Percentiles rank a stretch among this genome's conserved stretches.
phyloP scores from a whole-genome alignment of 2,113 vertebrate species.

The Platysteira castanea region DNA sequence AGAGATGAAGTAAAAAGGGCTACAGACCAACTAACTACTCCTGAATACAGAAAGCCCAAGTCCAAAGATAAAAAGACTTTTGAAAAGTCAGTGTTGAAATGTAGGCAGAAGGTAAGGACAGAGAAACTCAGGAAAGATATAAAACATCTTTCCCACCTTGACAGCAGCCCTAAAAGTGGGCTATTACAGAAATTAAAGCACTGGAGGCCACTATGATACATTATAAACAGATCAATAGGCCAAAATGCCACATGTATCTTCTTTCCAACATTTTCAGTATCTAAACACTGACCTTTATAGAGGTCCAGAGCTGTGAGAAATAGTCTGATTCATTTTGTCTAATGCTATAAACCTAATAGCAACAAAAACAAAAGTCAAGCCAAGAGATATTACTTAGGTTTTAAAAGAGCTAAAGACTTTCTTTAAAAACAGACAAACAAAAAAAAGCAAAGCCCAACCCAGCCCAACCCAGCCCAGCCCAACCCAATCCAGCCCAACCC shows the following conservation, averaged over 20 bases:
- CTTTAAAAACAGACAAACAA: background rate
- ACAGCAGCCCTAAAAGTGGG: background rate
- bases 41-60: background rate
- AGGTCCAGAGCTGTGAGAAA: background rate
- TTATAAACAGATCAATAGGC: conserved; percentile 24
- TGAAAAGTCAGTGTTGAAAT: background rate
- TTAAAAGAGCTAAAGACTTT: background rate
- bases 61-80: background rate
- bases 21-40: background rate
- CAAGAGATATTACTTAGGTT: background rate
- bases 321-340: conserved; percentile 7
- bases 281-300: conserved; percentile 21
- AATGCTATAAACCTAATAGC: conserved; percentile 6
- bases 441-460: background rate
- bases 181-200: conserved; percentile 2
- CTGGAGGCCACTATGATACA: background rate
- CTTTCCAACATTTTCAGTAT: background rate
- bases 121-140: background rate
- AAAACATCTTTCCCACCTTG: background rate
- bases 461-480: background rate
- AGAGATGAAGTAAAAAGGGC: background rate
- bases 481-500: background rate
- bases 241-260: conserved; percentile 21
- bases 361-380: background rate
- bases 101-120: background rate